Evolutionary conservation across 2,797 vertebrate species (phyloP), one percentile per base, ranked within the genome.

Genomic region (Zenarchopterus dispar): DNA sequence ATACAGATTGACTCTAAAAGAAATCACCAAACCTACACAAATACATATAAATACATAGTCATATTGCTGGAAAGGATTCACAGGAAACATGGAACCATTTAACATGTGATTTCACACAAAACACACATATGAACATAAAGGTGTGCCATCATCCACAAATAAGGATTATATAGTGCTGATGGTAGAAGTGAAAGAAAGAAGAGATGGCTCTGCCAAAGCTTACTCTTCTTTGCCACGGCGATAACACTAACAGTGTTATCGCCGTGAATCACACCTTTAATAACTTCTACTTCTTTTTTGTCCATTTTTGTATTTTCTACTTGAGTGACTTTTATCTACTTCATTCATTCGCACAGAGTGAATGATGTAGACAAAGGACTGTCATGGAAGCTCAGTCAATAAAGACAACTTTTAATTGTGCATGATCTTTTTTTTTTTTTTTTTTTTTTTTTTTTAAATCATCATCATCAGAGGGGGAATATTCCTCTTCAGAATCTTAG

Each of bases 111-210:
- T 43, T 60, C n/a, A 59, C 54, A 61, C 47, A 62, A 69, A 66
- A 74, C 67, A 71, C 72, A 67, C 39, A 73, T 31, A 76, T 43
- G 51, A 22, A 70, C 53, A 78, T 47, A 62, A 70, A 89, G 85
- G 86, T 86, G 83, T 83, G 87, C 68, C 24, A 22, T 80, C 80
- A 83, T 79, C 77, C 77, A 77, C 70, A 84, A 81, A 81, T 56
- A 60, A 73, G 88, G 88, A 92, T 91, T 91, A 91, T 90, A 90
- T 87, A 88, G 75, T 90, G 90, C 89, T 91, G 89, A 91, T 88
- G 87, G 84, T 84, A 74, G 67, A 78, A 82, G 80, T 80, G 81
- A 81, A 75, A 86, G 75, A 84, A 83, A 88, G 81, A 75, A 71
- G 71, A 78, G 66, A 70, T 56, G 22, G 78, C 84, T 80, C 62